Evolutionary conservation across 2,113 vertebrate genomes (phyloP).

Genomic region (Paralichthys olivaceus): DNA sequence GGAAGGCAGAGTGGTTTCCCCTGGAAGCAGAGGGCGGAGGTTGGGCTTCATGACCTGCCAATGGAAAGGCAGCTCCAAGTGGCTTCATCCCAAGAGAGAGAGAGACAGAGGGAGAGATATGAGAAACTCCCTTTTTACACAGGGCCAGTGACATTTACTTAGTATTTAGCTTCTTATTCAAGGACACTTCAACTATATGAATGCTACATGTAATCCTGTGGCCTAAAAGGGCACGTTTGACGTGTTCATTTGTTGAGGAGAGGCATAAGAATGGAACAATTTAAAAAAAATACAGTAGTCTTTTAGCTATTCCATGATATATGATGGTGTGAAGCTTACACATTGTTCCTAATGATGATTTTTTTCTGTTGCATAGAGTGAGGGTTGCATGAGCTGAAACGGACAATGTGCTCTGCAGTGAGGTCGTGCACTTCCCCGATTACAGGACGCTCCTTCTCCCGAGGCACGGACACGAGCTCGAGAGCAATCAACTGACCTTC

Average conservation of each 20-base stretch:
- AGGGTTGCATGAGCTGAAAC: conserved; percentile 86
- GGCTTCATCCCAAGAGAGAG: conserved; percentile 74
- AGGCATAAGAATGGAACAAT: not conserved
- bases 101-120: not conserved
- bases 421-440: conserved; percentile 83
- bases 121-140: not conserved
- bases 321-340: conserved; percentile 76
- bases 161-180: not conserved
- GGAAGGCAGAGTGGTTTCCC: conserved; percentile 56
- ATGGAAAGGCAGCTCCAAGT: conserved; percentile 89
- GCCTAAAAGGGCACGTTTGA: not conserved
- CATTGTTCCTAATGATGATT: conserved; percentile 86
- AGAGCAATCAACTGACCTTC: conserved; percentile 85
- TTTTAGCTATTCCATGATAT: not conserved
- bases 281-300: too few species aligned
- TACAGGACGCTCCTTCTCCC: conserved; percentile 74
- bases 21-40: conserved; percentile 74
- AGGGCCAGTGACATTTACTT: conserved; percentile 5
- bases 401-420: conserved; percentile 86
- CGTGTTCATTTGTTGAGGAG: not conserved
- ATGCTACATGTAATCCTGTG: too few species aligned
- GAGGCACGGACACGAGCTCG: conserved; percentile 85
- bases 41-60: conserved; percentile 91
- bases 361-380: conserved; percentile 74
- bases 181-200: not conserved